These are phyloP conservation scores for Pampus argenteus DNA, from an alignment of 2,797 vertebrate species.

Conservation along the genomic window DNA sequence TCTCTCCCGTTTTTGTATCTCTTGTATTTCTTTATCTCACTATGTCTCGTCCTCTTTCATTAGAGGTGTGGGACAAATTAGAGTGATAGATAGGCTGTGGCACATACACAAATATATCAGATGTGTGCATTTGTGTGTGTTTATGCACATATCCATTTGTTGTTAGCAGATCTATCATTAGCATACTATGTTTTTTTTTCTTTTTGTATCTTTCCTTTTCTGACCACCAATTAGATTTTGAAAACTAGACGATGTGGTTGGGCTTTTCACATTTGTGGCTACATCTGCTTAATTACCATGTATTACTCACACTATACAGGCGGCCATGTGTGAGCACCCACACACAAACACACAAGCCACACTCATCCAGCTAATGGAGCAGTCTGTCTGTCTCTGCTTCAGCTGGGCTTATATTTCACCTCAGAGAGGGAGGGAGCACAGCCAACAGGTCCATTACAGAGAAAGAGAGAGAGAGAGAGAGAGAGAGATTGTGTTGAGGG, in stretches of 20 bases:
- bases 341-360: conserved; percentile 38
- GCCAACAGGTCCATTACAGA: conserved; percentile 83
- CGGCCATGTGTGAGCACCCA: conserved; percentile 11
- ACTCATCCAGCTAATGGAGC: conserved; percentile 78
- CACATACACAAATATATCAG: conserved; percentile 11
- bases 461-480: conserved; percentile 30
- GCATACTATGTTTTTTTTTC: background rate
- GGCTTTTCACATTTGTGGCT: conserved; percentile 50
- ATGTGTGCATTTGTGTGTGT: conserved; percentile 15
- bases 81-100: conserved; percentile 51
- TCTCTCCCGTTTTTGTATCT: conserved; percentile 6
- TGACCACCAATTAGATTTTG: conserved; percentile 51
- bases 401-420: conserved; percentile 80
- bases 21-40: conserved; percentile 15
- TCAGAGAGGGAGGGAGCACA: conserved; percentile 63
- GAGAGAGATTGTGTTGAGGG: conserved; percentile 43
- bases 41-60: conserved; percentile 27
- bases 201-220: conserved; percentile 16
- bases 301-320: conserved; percentile 57
- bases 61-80: conserved; percentile 46
- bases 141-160: conserved; percentile 2
- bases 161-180: conserved; percentile 34
- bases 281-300: conserved; percentile 69
- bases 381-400: conserved; percentile 61
- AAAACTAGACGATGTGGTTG: conserved; percentile 45